Conservation (phyloP, 2,797 vertebrate genomes). For the Nannoperca australis region DNA sequence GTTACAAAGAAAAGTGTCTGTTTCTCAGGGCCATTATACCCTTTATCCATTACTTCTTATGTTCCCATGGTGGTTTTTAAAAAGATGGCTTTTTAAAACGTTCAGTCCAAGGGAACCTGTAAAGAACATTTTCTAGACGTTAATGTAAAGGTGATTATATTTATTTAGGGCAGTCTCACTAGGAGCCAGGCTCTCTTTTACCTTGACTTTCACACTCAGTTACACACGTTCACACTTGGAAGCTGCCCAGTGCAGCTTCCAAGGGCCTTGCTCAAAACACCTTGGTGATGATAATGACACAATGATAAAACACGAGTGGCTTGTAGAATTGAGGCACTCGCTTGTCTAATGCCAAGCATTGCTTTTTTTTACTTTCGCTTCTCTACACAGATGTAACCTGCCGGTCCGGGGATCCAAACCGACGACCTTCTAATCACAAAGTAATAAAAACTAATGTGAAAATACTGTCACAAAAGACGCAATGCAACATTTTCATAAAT, state of each 20-base stretch:
- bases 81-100: neutral
- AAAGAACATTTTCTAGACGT: neutral
- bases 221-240: slow-evolving; percentile 13
- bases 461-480: neutral
- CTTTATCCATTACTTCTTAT: neutral
- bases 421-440: neutral
- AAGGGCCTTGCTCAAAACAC: neutral
- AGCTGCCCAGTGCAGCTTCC: neutral
- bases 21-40: neutral
- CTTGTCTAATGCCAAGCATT: neutral
- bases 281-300: neutral
- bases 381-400: neutral
- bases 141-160: neutral
- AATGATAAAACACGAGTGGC: neutral
- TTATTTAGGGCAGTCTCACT: neutral
- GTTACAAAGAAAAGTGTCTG: neutral
- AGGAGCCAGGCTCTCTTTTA: neutral
- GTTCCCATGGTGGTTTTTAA: neutral
- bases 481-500: neutral
- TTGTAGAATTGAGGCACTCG: neutral
- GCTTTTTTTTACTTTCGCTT: neutral
- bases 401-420: neutral
- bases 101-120: neutral
- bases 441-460: neutral
- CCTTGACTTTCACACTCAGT: slow-evolving; percentile 10